Base-by-base conservation (phyloP, 2,797 vertebrate species). In the Spondyliosoma cantharus region DNA sequence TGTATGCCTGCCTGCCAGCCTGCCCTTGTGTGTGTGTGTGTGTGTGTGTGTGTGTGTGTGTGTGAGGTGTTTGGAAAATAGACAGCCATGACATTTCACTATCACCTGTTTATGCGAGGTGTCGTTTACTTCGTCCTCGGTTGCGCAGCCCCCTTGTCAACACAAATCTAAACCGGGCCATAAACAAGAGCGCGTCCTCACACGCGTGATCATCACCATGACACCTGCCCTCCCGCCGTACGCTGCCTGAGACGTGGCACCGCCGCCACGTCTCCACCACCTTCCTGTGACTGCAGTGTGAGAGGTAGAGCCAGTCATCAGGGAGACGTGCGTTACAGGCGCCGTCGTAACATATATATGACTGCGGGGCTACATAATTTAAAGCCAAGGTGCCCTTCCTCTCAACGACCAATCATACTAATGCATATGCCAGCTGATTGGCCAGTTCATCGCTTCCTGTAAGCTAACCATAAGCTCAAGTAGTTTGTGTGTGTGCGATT, bases 331-430 rank as follows among this genome's bases (percentile, higher is more conserved):
- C 81, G 68, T 81, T 32, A 43, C 43, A 13, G 62, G 66, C 74
- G 62, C 29, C 54, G 66, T 70, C 48, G 56, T 84, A 43, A 64
- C 71, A 81, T 73, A 56, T 52, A 63, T 61, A 56, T 43, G 58
- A 71, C 5, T 0, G 43, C 24, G 45, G 29, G 59, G 59, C 59
- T 58, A 19, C n/a, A 58, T 82, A 69, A 89, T 82, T 89, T 83
- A 89, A 85, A 84, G 24, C 63, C 83, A 91, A 92, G 87, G 90
- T 94, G 92, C 85, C 93, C 87, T 92, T 90, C 43, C 43, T 85
- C 57, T 87, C 45, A 89, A 83, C 84, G 74, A 74, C 80, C 76
- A 89, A 83, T 88, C 69, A 71, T 32, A 68, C 54, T 89, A 91
- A 93, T 93, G 85, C 63, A 88, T 45, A 58, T 32, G 56, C 43